Conservation (phyloP, 2,888 invertebrate species). For the Cylindroiulus punctatus region DNA sequence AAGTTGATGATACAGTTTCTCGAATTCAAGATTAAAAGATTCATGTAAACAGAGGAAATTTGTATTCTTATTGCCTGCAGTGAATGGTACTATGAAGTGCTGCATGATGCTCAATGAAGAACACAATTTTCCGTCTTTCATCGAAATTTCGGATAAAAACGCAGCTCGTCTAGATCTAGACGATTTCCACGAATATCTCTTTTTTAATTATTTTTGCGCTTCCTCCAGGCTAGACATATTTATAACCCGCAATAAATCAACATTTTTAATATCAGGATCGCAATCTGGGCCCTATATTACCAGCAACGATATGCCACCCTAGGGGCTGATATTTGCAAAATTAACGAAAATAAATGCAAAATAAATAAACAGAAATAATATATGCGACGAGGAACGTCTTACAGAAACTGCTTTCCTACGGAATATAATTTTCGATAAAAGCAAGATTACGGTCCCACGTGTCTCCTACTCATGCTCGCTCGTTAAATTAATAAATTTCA, state of each 20-base stretch:
- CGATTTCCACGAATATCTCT: not conserved
- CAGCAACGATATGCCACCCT: not conserved
- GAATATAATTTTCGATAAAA: no score
- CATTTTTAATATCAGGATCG: slow-evolving; percentile 30
- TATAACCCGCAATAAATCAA: slow-evolving; percentile 24
- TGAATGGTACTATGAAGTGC: not conserved
- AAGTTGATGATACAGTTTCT: not conserved
- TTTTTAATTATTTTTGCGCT: slow-evolving; percentile 26
- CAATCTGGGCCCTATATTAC: not conserved
- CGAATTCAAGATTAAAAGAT: not conserved
- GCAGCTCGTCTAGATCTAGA: not conserved
- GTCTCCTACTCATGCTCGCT: no score
- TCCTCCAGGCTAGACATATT: slow-evolving; percentile 14
- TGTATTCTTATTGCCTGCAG: slow-evolving; percentile 32
- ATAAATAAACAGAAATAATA: not conserved
- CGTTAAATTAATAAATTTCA: no score
- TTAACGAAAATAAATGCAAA: not conserved
- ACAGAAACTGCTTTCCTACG: no score
- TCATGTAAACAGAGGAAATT: not conserved
- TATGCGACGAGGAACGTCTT: not conserved
- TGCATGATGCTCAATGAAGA: not conserved
- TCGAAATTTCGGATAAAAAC: slow-evolving; percentile 22
- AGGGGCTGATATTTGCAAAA: slow-evolving; percentile 16
- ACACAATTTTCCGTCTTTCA: not conserved
- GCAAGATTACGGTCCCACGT: no score